Evolutionary conservation across 2,888 invertebrate species (phyloP).

Genomic region (Automeris io): DNA sequence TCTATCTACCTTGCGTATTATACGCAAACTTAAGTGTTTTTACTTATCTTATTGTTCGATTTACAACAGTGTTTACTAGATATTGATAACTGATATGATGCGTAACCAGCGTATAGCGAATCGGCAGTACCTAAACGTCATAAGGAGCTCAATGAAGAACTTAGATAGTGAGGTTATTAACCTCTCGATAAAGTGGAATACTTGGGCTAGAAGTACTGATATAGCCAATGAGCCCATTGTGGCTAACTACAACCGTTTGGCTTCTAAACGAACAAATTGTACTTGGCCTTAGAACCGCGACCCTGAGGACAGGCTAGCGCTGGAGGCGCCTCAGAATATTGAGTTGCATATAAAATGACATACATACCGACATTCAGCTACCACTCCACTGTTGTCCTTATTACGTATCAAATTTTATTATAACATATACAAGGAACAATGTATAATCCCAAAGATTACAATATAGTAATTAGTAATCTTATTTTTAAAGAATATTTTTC

Average conservation of each 20-base stretch:
- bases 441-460: no score
- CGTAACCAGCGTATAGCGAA: constrained; percentile 1
- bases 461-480: no score
- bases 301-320: not conserved
- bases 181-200: constrained; percentile 43
- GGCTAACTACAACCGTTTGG: constrained; percentile 15
- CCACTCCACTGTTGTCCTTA: no score
- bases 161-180: constrained; percentile 58
- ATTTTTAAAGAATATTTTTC: no score
- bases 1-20: no score
- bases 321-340: not conserved
- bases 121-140: constrained; percentile 34
- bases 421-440: no score
- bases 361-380: no score
- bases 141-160: constrained; percentile 51
- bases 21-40: not conserved
- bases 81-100: no score
- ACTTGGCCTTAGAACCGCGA: constrained; percentile 1
- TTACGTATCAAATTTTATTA: no score
- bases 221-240: constrained; percentile 27
- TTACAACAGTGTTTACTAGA: not conserved
- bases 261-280: not conserved
- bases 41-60: no score
- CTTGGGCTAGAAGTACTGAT: constrained; percentile 24
- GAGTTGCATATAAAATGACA: no score